phyloP scores from a whole-genome alignment of 2,797 vertebrate genomes.

The Nyctibius grandis region DNA sequence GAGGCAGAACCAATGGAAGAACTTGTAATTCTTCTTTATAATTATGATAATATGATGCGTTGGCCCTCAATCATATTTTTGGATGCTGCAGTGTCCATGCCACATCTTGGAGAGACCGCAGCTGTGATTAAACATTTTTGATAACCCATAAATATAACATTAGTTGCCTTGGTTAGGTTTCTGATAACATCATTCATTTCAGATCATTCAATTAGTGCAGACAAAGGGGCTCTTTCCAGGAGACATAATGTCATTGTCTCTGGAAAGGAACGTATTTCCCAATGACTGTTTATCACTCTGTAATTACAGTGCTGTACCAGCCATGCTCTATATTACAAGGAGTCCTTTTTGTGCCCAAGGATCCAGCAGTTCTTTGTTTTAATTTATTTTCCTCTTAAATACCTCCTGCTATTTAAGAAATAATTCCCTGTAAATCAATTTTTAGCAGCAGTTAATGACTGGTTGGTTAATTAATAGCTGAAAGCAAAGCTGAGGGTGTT shows the following conservation, averaged over 20 bases:
- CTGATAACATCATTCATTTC: slow-evolving; percentile 64
- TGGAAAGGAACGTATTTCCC: slow-evolving; percentile 57
- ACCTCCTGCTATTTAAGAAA: slow-evolving; percentile 76
- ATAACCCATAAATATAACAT: slow-evolving; percentile 65
- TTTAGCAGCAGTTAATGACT: slow-evolving; percentile 78
- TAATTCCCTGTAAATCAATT: slow-evolving; percentile 79
- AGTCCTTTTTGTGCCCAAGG: slow-evolving; percentile 63
- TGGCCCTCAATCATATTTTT: not conserved
- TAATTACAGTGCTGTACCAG: slow-evolving; percentile 71
- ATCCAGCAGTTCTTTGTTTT: slow-evolving; percentile 77
- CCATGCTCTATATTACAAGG: slow-evolving; percentile 61
- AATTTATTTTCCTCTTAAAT: slow-evolving; percentile 80
- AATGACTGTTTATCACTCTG: slow-evolving; percentile 76
- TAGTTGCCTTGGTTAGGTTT: slow-evolving; percentile 54
- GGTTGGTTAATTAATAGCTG: slow-evolving; percentile 80
- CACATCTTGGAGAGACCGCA: not conserved
- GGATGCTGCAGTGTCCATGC: not conserved
- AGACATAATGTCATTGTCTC: slow-evolving; percentile 66
- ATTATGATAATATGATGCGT: slow-evolving; percentile 6
- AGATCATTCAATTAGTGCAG: slow-evolving; percentile 69
- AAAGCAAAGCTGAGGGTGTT: slow-evolving; percentile 76
- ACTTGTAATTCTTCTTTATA: slow-evolving; percentile 23
- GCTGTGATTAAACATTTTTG: slow-evolving; percentile 52
- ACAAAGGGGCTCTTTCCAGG: slow-evolving; percentile 54
- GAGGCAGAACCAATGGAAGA: slow-evolving; percentile 20